Evolutionary conservation across 2,888 invertebrate species (phyloP).

Genomic region (Callimorpha dominula): DNA sequence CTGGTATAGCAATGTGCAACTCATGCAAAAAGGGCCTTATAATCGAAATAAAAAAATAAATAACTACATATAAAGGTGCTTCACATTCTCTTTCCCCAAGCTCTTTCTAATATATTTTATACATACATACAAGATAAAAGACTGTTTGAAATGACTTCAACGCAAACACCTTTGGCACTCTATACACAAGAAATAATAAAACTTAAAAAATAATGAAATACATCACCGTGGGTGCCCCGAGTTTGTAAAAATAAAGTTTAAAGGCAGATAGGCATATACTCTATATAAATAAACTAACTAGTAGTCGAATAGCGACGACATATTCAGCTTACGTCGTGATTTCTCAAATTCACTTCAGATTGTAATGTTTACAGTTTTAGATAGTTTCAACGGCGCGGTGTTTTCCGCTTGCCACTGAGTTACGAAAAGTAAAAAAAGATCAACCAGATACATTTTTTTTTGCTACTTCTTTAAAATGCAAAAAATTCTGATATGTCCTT

Average conservation of each 20-base stretch:
- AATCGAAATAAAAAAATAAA: conserved; percentile 53
- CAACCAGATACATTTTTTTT: too few species aligned
- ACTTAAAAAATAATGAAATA: conserved; percentile 57
- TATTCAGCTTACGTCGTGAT: conserved; percentile 39
- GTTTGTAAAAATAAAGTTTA: conserved; percentile 40
- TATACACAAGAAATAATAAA: conserved; percentile 53
- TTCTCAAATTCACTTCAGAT: too few species aligned
- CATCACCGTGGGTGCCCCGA: conserved; percentile 55
- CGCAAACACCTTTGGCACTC: conserved; percentile 66
- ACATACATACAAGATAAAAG: conserved; percentile 46
- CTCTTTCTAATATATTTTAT: conserved; percentile 48
- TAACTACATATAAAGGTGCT: conserved; percentile 52
- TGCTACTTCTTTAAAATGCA: too few species aligned
- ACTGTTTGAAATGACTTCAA: conserved; percentile 50
- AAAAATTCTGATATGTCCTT: too few species aligned
- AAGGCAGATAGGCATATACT: conserved; percentile 47
- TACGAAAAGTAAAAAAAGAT: too few species aligned
- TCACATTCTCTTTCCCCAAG: conserved; percentile 38
- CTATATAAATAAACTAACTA: conserved; percentile 44
- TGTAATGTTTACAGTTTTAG: too few species aligned
- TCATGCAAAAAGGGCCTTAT: conserved; percentile 10
- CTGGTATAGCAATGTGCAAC: neutral
- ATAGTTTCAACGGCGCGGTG: too few species aligned
- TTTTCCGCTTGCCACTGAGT: too few species aligned
- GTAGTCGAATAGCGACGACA: conserved; percentile 33